A percentile compares a stretch with the other conserved stretches of the same genome.
phyloP scores from a whole-genome alignment of 1,140 invertebrate genomes.

The Aleiodes sp. region DNA sequence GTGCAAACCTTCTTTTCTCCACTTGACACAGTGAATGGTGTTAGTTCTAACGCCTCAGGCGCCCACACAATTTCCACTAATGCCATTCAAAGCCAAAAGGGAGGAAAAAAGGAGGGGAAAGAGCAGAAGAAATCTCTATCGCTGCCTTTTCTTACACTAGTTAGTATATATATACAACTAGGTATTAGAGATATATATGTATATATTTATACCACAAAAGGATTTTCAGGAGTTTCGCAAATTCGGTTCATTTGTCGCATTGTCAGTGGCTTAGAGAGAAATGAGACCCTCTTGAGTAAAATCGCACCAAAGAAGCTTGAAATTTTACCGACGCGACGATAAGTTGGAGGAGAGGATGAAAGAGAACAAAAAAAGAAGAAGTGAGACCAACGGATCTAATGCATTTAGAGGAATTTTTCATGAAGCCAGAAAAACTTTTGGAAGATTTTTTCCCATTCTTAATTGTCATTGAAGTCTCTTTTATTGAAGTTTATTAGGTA shows the following conservation, averaged over 20 bases:
- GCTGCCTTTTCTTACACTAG: background rate
- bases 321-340: conserved; percentile 55
- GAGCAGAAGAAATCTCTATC: background rate
- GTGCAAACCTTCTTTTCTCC: conserved; percentile 46
- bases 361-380: background rate
- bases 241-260: conserved; percentile 67
- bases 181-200: no score
- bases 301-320: conserved; percentile 63
- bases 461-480: no score
- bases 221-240: conserved; percentile 60
- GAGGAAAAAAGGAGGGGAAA: background rate
- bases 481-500: no score
- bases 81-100: conserved; percentile 33
- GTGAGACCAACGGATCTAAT: conserved; percentile 5
- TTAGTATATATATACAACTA: background rate
- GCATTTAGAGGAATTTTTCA: conserved; percentile 7
- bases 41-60: conserved; percentile 64
- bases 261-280: conserved; percentile 61
- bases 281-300: conserved; percentile 57
- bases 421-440: no score
- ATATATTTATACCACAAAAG: background rate
- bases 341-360: background rate
- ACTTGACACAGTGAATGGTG: conserved; percentile 64
- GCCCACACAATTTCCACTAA: conserved; percentile 43
- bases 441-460: no score